Percentiles rank a stretch among this genome's conserved stretches.
These are phyloP conservation scores for Perizoma affinitatum DNA, from an alignment of 2,888 invertebrate genomes.

Conservation along the genomic window DNA sequence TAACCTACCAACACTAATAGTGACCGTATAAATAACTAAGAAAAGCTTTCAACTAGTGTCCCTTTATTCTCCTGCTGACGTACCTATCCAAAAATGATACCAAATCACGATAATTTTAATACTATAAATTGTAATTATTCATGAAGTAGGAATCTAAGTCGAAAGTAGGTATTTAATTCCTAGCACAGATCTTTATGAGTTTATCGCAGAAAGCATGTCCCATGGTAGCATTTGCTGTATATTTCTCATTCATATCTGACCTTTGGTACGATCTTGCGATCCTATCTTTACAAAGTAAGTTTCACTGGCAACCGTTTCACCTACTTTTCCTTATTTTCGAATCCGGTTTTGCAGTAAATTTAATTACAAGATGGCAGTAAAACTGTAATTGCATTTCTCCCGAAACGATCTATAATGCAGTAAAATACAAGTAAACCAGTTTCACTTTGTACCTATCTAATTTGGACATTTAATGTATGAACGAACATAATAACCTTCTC, in stretches of 20 bases:
- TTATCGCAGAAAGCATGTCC: constrained; percentile 7
- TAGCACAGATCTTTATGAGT: constrained; percentile 4
- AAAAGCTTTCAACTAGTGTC: too few species aligned
- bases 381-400: constrained; percentile 24
- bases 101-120: too few species aligned
- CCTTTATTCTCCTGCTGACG: too few species aligned
- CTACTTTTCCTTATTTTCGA: constrained; percentile 26
- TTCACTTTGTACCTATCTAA: not conserved
- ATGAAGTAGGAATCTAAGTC: not conserved
- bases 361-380: constrained; percentile 28
- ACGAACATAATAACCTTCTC: too few species aligned
- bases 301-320: constrained; percentile 26
- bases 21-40: too few species aligned
- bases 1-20: too few species aligned
- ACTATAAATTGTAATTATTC: too few species aligned
- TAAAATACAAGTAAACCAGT: constrained; percentile 5
- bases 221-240: constrained; percentile 2
- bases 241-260: constrained; percentile 17
- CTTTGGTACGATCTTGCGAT: constrained; percentile 19
- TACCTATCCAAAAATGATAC: too few species aligned
- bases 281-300: constrained; percentile 18
- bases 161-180: constrained; percentile 3
- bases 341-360: constrained; percentile 24
- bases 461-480: not conserved
- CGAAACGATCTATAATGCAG: constrained; percentile 13